Evolutionary conservation across 2,888 invertebrate species (phyloP).

Genomic region (Dasysyrphus tricinctus): DNA sequence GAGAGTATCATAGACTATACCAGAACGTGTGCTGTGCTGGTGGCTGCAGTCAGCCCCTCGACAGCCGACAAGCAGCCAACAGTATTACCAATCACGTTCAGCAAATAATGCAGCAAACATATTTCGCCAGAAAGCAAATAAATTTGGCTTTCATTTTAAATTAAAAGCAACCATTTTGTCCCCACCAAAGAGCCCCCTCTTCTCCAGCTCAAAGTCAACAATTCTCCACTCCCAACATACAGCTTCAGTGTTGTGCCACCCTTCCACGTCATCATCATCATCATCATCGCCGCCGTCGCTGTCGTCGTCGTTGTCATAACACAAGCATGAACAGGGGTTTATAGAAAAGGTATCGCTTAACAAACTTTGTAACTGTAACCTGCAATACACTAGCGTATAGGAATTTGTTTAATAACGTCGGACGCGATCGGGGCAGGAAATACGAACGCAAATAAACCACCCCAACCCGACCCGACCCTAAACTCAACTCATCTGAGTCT

Average conservation of each 20-base stretch:
- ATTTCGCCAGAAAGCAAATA: slow-evolving; percentile 76
- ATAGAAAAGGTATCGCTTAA: slow-evolving; percentile 72
- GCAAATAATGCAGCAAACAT: slow-evolving; percentile 76
- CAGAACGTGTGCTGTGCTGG: slow-evolving; percentile 58
- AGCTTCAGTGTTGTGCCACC: slow-evolving; percentile 22
- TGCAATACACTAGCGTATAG: slow-evolving; percentile 65
- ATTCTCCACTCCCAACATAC: slow-evolving; percentile 14
- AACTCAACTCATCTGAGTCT: slow-evolving; percentile 49
- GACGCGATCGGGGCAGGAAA: slow-evolving; percentile 52
- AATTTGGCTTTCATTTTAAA: slow-evolving; percentile 76
- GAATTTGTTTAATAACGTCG: slow-evolving; percentile 70
- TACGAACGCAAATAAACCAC: slow-evolving; percentile 58
- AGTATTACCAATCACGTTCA: slow-evolving; percentile 75
- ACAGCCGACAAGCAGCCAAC: slow-evolving; percentile 74
- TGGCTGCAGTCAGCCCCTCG: slow-evolving; percentile 70
- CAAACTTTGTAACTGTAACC: slow-evolving; percentile 68
- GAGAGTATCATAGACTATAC: slow-evolving; percentile 55
- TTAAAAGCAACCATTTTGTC: slow-evolving; percentile 75
- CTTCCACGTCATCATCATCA: slow-evolving; percentile 17
- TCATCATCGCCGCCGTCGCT: slow-evolving; percentile 22
- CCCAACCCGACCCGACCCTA: slow-evolving; percentile 10
- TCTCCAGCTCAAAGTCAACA: slow-evolving; percentile 41
- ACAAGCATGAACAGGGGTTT: slow-evolving; percentile 38
- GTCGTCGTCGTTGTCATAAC: slow-evolving; percentile 43
- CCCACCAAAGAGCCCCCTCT: slow-evolving; percentile 53